phyloP scores from a whole-genome alignment of 2,113 vertebrate species.

The Perca schrenkii region DNA sequence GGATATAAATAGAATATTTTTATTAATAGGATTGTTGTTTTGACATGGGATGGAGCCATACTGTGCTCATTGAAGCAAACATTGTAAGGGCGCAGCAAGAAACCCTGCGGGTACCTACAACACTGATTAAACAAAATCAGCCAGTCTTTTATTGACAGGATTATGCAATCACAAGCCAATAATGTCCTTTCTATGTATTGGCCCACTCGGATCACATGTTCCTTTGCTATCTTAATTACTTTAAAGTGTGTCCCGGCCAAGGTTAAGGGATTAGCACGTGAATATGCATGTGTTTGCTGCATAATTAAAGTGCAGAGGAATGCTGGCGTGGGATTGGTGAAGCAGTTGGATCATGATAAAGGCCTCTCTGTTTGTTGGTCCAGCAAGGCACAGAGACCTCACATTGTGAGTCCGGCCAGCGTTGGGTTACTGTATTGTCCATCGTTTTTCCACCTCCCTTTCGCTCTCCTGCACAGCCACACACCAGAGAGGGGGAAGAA shows the following conservation, averaged over 20 bases:
- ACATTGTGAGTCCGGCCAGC: slow-evolving; percentile 78
- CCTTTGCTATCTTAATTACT: slow-evolving; percentile 55
- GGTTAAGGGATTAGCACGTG: slow-evolving; percentile 69
- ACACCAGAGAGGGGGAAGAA: slow-evolving; percentile 78
- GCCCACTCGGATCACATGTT: slow-evolving; percentile 33
- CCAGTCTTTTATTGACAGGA: slow-evolving; percentile 32
- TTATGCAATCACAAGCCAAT: slow-evolving; percentile 46
- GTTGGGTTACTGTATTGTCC: slow-evolving; percentile 78
- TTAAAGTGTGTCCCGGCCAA: slow-evolving; percentile 30
- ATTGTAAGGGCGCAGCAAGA: slow-evolving; percentile 10
- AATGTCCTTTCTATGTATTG: slow-evolving; percentile 18
- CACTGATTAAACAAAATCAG: slow-evolving; percentile 23
- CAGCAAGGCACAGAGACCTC: slow-evolving; percentile 74
- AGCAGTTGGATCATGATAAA: slow-evolving; percentile 74
- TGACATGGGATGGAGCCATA: slow-evolving; percentile 11
- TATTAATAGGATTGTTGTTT: slow-evolving; percentile 21
- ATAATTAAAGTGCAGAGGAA: slow-evolving; percentile 73
- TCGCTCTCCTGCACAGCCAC: slow-evolving; percentile 61
- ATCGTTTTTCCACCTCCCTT: slow-evolving; percentile 62
- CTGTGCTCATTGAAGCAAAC: slow-evolving; percentile 28
- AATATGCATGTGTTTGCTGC: slow-evolving; percentile 70
- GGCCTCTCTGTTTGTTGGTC: slow-evolving; percentile 79
- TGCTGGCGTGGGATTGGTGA: slow-evolving; percentile 72
- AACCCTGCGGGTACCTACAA: not conserved
- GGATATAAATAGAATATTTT: not conserved